Conservation (phyloP, 2,888 invertebrate genomes). For the Muscina levida region DNA sequence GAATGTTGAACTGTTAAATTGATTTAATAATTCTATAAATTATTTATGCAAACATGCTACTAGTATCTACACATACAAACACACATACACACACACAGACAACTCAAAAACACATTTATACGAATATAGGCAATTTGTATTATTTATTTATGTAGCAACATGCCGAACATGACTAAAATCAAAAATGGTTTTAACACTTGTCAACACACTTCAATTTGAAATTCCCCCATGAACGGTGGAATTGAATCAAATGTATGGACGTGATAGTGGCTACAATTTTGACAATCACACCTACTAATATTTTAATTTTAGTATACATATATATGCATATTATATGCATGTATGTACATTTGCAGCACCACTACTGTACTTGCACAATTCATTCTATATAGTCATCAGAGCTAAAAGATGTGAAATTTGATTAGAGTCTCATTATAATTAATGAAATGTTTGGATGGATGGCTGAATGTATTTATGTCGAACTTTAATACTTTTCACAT, state of each 20-base stretch:
- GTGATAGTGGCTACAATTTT: neutral
- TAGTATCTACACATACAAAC: neutral
- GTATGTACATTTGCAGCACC: no score
- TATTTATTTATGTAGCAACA: slow-evolving; percentile 9
- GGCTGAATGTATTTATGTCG: slow-evolving; percentile 14
- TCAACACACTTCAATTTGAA: slow-evolving; percentile 61
- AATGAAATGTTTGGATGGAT: slow-evolving; percentile 9
- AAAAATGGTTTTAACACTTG: slow-evolving; percentile 50
- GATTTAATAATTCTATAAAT: slow-evolving; percentile 57
- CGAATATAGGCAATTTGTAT: neutral
- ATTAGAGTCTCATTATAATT: slow-evolving; percentile 58
- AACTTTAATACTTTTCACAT: neutral
- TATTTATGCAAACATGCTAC: neutral
- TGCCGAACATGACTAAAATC: slow-evolving; percentile 21
- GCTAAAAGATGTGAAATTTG: slow-evolving; percentile 49
- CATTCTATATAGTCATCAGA: slow-evolving; percentile 13
- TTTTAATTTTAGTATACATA: neutral
- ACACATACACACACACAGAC: neutral
- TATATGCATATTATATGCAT: slow-evolving; percentile 3
- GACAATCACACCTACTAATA: slow-evolving; percentile 3
- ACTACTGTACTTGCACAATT: neutral
- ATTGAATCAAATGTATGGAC: slow-evolving; percentile 28
- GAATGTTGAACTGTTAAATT: slow-evolving; percentile 35
- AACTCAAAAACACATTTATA: no score
- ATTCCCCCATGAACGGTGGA: slow-evolving; percentile 41